phyloP scores from a whole-genome alignment of 2,888 invertebrate species.

The Miltochrista miniata region DNA sequence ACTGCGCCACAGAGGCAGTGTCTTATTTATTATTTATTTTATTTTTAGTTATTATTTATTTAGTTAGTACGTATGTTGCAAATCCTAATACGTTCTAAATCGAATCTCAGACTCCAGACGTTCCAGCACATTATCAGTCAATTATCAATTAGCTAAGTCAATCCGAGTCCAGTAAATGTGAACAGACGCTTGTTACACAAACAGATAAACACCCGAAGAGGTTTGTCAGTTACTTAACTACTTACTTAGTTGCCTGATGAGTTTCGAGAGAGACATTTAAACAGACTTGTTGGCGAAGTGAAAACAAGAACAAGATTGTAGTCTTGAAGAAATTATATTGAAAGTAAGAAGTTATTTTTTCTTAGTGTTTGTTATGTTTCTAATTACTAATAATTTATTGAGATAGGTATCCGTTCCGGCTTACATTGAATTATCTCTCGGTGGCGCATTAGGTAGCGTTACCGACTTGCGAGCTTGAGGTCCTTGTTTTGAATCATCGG shows the following conservation, averaged over 20 bases:
- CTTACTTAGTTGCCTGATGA: not conserved
- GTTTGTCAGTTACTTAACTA: constrained; percentile 15
- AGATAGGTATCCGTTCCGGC: no score
- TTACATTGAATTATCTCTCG: no score
- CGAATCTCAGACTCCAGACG: not conserved
- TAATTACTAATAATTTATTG: not conserved
- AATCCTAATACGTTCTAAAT: not conserved
- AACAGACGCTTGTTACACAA: constrained; percentile 35
- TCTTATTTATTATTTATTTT: constrained; percentile 3
- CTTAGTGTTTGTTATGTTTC: not conserved
- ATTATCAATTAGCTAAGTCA: constrained; percentile 13
- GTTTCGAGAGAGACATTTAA: not conserved
- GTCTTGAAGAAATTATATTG: not conserved
- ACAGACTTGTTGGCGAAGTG: not conserved
- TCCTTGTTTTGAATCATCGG: no score
- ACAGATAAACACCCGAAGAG: constrained; percentile 24
- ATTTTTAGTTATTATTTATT: not conserved
- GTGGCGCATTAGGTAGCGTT: no score
- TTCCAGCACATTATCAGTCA: not conserved
- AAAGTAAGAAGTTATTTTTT: no score
- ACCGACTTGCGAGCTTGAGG: no score
- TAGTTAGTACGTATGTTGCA: not conserved
- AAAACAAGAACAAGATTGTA: not conserved
- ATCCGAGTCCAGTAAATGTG: constrained; percentile 17
- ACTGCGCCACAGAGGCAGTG: no score